These are phyloP conservation scores for Halocynthia roretzi DNA, from an alignment of 23 tunicate species.

Conservation along the genomic window DNA sequence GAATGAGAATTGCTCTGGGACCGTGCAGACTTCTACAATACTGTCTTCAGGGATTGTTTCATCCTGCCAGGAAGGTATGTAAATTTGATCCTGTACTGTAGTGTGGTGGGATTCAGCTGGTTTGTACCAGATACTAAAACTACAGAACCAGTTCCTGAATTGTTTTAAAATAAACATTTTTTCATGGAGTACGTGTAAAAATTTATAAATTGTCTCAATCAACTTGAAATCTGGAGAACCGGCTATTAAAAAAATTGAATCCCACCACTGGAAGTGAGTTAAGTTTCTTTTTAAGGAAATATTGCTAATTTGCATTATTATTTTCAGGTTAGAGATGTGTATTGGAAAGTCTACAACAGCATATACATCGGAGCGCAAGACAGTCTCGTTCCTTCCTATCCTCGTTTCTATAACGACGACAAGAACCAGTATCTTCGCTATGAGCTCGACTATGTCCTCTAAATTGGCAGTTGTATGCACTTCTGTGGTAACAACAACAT, in stretches of 20 bases:
- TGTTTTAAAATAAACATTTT: too few species aligned
- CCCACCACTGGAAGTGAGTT: too few species aligned
- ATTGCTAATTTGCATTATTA: neutral
- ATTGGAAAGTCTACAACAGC: constrained; percentile 95
- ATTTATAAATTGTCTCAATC: too few species aligned
- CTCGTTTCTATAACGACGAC: constrained; percentile 95
- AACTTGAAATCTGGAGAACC: too few species aligned
- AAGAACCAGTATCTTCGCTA: constrained; percentile 93
- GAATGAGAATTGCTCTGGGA: constrained; percentile 88
- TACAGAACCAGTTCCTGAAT: too few species aligned
- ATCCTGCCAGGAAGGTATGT: constrained; percentile 78
- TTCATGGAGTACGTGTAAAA: too few species aligned
- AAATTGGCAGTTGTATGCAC: neutral
- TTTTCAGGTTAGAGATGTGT: constrained; percentile 86
- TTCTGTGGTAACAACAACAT: too few species aligned
- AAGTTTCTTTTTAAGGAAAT: too few species aligned
- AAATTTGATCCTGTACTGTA: neutral
- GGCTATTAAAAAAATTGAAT: too few species aligned
- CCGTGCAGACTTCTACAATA: constrained; percentile 85
- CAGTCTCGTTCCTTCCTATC: constrained; percentile 82
- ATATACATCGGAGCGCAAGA: constrained; percentile 97
- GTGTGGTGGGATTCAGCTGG: too few species aligned
- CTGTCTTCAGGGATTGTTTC: constrained; percentile 89
- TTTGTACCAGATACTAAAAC: too few species aligned
- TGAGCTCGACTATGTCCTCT: constrained; percentile 94